These are phyloP conservation scores for Pseudeuparius sepicola DNA, from an alignment of 2,888 invertebrate genomes.

Conservation along the genomic window DNA sequence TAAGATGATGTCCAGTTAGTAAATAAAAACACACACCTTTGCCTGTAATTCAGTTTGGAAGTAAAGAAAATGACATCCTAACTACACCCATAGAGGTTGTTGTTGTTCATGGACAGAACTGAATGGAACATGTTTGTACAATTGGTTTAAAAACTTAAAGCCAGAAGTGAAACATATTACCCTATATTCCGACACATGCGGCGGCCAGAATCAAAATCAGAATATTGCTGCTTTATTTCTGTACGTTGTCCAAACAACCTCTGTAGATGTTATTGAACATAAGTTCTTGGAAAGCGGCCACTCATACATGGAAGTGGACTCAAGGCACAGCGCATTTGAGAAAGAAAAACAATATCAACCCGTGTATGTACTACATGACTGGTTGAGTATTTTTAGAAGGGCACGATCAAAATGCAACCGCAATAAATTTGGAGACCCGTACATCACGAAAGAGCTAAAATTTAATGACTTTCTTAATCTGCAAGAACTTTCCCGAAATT, in stretches of 20 bases:
- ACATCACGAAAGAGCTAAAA: constrained; percentile 7
- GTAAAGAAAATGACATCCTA: too few species aligned
- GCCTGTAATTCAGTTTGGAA: too few species aligned
- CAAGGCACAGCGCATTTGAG: constrained; percentile 2
- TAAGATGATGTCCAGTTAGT: too few species aligned
- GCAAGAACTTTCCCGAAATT: too few species aligned
- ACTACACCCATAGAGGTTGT: constrained; percentile 4
- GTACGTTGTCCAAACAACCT: constrained; percentile 4
- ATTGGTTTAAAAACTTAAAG: constrained; percentile 4
- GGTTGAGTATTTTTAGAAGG: constrained; percentile 5
- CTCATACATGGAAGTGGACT: constrained; percentile 2
- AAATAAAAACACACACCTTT: too few species aligned
- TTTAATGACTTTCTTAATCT: constrained; percentile 6
- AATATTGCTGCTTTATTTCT: constrained; percentile 10
- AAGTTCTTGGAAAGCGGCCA: constrained; percentile 5
- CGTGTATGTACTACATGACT: constrained; percentile 4
- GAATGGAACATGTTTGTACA: constrained; percentile 5
- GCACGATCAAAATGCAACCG: constrained; percentile 3
- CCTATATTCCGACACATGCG: constrained; percentile 12
- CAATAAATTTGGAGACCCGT: constrained; percentile 4
- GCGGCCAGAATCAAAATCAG: constrained; percentile 22
- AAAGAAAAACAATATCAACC: constrained; percentile 2
- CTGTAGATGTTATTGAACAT: constrained; percentile 6
- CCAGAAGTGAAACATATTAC: constrained; percentile 5
- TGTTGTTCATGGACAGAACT: constrained; percentile 5